Evolutionary conservation across 2,113 vertebrate species (phyloP), one percentile per base, ranked within the genome.

Genomic region (Cranoglanis bouderius): DNA sequence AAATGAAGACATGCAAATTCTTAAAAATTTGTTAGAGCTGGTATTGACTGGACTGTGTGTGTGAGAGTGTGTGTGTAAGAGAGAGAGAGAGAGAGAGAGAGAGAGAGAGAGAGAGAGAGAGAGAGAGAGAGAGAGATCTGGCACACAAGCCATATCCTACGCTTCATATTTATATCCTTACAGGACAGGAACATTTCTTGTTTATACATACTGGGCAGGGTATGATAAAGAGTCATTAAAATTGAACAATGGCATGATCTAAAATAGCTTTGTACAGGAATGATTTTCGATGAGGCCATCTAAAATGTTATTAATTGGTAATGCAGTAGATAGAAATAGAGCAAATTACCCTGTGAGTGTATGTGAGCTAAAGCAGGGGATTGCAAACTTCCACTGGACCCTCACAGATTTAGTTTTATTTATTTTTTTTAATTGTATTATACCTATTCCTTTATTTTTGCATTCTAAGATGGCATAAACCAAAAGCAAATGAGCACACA

Each of bases 141-240:
- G 46, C 46, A 32, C 51, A 35, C 16, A 35, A 21, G 10, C 51
- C n/a, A 35, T 82, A 82, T 55, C 16, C 51, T 35, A 82, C 24
- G 53, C n/a, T 38, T 51, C 26, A 82, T 10, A 38, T 38, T 82
- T 82, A 82, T 55, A 82, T 55, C 46, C 51, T 35, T 35, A 35
- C 80, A 82, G n/a, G 80, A 57, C 21, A 59, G 81, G 21, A 82
- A 40, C 55, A 59, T 19, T 82, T 32, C 19, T 38, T 38, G 49
- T 59, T 82, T 82, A 82, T 21, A 82, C 32, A 82, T 38, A 57
- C 80, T 57, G 80, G 18, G 32, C 18, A 21, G 19, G 32, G n/a
- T 61, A 84, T 32, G 61, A 49, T 46, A 86, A 75, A 77, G 74
- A 21, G n/a, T 86, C 32, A 53, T 61, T 61, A 43, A 57, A 43